Conservation (phyloP, 2,888 invertebrate species). For the Andrena hattorfiana region DNA sequence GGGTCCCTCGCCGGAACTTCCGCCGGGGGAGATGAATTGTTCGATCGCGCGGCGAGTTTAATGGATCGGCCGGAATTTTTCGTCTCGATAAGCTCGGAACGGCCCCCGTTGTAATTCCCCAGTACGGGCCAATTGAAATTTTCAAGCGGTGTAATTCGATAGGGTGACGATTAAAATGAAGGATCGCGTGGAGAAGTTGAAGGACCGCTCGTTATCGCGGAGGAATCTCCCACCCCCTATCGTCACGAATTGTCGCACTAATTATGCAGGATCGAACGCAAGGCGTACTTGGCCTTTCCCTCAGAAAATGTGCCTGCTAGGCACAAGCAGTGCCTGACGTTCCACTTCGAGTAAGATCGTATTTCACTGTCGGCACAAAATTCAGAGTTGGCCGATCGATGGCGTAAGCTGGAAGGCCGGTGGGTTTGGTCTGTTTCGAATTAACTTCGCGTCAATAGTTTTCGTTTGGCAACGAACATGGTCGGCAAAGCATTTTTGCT, state of each 20-base stretch:
- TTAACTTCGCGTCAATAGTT: too few species aligned
- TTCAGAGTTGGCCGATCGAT: too few species aligned
- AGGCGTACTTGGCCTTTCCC: too few species aligned
- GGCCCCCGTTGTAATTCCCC: constrained; percentile 34
- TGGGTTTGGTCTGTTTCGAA: too few species aligned
- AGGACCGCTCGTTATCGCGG: not conserved
- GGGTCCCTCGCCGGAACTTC: constrained; percentile 9
- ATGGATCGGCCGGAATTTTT: constrained; percentile 54
- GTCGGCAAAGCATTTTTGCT: too few species aligned
- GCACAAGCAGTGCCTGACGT: too few species aligned
- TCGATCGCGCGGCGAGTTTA: constrained; percentile 49
- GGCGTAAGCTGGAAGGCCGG: too few species aligned
- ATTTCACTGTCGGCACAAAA: too few species aligned
- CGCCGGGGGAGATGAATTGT: constrained; percentile 36
- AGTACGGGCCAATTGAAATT: constrained; percentile 43
- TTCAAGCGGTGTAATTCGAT: constrained; percentile 33
- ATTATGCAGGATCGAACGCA: not conserved
- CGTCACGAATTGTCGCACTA: not conserved
- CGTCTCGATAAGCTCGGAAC: constrained; percentile 42
- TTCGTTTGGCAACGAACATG: too few species aligned
- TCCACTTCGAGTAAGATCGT: too few species aligned
- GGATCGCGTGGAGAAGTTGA: not conserved
- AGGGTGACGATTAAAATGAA: not conserved
- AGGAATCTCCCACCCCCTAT: not conserved
- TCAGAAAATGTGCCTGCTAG: too few species aligned